Evolutionary conservation across 2,888 invertebrate species (phyloP).

Genomic region (Cephalotes varians): DNA sequence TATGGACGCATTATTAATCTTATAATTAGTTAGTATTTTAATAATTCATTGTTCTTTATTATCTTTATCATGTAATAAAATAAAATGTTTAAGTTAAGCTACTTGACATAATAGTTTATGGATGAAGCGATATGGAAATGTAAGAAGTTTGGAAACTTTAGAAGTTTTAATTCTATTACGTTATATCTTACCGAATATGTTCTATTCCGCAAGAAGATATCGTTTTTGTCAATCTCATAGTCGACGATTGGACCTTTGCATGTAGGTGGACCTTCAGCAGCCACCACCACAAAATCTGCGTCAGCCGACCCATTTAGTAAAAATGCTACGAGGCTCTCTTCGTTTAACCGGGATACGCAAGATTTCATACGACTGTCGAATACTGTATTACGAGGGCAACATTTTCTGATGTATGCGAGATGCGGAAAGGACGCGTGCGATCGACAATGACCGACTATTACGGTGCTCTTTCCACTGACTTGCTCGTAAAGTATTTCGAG

Average conservation of each 20-base stretch:
- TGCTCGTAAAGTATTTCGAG: slow-evolving; percentile 70
- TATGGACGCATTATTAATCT: not conserved
- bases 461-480: slow-evolving; percentile 16
- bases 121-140: not conserved
- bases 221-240: slow-evolving; percentile 61
- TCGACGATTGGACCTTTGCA: slow-evolving; percentile 74
- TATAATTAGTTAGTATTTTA: not conserved
- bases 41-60: too few relatives aligned
- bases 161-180: not conserved
- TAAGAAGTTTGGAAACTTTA: not conserved
- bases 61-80: not conserved
- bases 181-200: slow-evolving; percentile 60
- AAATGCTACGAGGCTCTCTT: slow-evolving; percentile 29
- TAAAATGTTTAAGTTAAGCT: not conserved
- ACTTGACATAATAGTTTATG: not conserved
- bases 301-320: slow-evolving; percentile 10
- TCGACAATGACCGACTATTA: slow-evolving; percentile 70
- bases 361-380: slow-evolving; percentile 61
- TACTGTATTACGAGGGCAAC: slow-evolving; percentile 65
- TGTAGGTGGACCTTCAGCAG: slow-evolving; percentile 58
- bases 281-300: slow-evolving; percentile 24
- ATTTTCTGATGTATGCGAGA: slow-evolving; percentile 66
- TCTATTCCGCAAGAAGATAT: slow-evolving; percentile 40
- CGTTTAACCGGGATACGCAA: slow-evolving; percentile 57
- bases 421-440: slow-evolving; percentile 49